These are phyloP conservation scores for Alca torda DNA, from an alignment of 2,797 vertebrate genomes.

Conservation along the genomic window DNA sequence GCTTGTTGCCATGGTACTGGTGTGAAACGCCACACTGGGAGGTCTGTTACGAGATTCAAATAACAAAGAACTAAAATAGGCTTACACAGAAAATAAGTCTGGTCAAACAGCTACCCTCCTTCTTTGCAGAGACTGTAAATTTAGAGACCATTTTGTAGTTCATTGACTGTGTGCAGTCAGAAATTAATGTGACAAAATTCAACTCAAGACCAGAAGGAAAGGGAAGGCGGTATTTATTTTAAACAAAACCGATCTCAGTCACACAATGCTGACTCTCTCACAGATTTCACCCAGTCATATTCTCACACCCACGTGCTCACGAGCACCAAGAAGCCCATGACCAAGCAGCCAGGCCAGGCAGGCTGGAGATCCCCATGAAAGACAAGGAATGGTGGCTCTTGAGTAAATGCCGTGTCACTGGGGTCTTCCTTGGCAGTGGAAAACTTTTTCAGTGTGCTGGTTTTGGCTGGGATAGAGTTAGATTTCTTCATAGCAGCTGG, in stretches of 20 bases:
- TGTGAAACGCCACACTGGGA: background rate
- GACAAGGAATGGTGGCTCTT: background rate
- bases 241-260: background rate
- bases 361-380: background rate
- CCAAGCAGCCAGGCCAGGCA: background rate
- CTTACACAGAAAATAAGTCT: background rate
- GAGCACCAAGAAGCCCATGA: background rate
- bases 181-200: background rate
- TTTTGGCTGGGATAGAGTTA: background rate
- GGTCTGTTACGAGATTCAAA: background rate
- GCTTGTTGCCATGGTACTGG: background rate
- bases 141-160: background rate
- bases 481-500: background rate
- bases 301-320: background rate
- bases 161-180: background rate
- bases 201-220: background rate
- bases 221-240: background rate
- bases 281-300: background rate
- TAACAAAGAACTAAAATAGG: background rate
- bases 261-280: background rate
- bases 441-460: background rate
- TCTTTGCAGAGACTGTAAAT: background rate
- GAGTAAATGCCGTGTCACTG: background rate
- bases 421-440: background rate
- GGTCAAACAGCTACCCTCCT: background rate